These are phyloP conservation scores for Megastigmus dorsalis DNA, from an alignment of 2,888 invertebrate genomes.

Conservation along the genomic window DNA sequence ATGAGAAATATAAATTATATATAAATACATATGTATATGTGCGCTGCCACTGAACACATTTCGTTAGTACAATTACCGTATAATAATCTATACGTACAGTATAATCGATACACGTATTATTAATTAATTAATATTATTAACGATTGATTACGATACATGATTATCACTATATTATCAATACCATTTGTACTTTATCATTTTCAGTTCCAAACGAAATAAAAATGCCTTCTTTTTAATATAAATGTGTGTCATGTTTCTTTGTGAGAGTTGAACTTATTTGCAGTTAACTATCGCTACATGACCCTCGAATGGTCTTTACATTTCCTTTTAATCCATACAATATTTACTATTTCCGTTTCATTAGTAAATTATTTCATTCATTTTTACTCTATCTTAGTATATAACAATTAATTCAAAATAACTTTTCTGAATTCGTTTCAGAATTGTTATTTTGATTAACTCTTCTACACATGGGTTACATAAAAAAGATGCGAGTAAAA, in stretches of 20 bases:
- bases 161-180: constrained; percentile 73
- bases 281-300: too few species aligned
- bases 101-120: constrained; percentile 65
- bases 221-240: constrained; percentile 74
- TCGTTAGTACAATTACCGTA: constrained; percentile 73
- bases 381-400: too few species aligned
- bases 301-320: too few species aligned
- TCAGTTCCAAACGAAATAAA: constrained; percentile 71
- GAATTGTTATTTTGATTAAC: too few species aligned
- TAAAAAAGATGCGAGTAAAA: too few species aligned
- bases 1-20: constrained; percentile 58
- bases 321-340: too few species aligned
- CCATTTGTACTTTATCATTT: constrained; percentile 74
- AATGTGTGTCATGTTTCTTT: constrained; percentile 42
- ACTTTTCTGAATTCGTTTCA: too few species aligned
- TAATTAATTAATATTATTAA: constrained; percentile 72
- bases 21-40: constrained; percentile 58
- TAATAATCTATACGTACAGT: constrained; percentile 65
- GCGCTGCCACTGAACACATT: constrained; percentile 74
- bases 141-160: constrained; percentile 71
- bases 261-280: too few species aligned
- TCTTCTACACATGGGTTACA: too few species aligned
- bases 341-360: too few species aligned
- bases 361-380: too few species aligned
- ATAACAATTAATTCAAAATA: too few species aligned